Evolutionary conservation across 2,113 vertebrate genomes (phyloP), one percentile per base, ranked within the genome.

Genomic region (Phalacrocorax aristotelis): DNA sequence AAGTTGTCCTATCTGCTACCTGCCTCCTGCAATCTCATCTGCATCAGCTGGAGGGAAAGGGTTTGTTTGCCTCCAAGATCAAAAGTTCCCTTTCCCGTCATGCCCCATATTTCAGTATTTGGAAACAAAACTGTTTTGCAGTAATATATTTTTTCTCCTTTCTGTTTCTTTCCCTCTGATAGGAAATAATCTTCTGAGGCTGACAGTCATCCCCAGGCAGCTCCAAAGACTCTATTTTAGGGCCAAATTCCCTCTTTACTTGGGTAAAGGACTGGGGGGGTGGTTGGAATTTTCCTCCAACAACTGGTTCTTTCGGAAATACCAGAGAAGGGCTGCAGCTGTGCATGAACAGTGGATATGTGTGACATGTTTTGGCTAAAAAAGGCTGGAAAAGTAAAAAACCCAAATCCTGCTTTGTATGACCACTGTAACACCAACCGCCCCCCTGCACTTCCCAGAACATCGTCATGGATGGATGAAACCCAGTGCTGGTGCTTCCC

Each of bases 381-480:
- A 80, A 90, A 57, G 8, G 7, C 34, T 51, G 27, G 8, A 76
- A 90, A 77, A 79, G 3, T 13, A 15, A 62, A 81, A 36, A 57
- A 2, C 18, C 16, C 38, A 19, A 19, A 7, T 17, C 2, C 9
- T 19, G 7, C 38, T 75, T 27, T 4, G 15, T 10, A 7, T 23
- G 38, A 26, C 15, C 8, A 7, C 23, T 14, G 38, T 25, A 27
- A 36, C 6, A 4, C 10, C 69, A 69, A 18, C 9, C 21, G 20
- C 4, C 2, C 11, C 65, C 3, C 13, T 7, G 14, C 1, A 1
- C 44, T 44, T 58, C 21, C 66, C 10, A 1, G 9, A n/a, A 60
- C 44, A 14, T 15, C 30, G 1, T 52, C 1, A 3, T 23, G 83
- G 18, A 30, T 14, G 30, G 36, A 7, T 55, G 38, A 48, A 69